These are phyloP conservation scores for Pachyramphus minor DNA, from an alignment of 2,113 vertebrate genomes.

Conservation along the genomic window DNA sequence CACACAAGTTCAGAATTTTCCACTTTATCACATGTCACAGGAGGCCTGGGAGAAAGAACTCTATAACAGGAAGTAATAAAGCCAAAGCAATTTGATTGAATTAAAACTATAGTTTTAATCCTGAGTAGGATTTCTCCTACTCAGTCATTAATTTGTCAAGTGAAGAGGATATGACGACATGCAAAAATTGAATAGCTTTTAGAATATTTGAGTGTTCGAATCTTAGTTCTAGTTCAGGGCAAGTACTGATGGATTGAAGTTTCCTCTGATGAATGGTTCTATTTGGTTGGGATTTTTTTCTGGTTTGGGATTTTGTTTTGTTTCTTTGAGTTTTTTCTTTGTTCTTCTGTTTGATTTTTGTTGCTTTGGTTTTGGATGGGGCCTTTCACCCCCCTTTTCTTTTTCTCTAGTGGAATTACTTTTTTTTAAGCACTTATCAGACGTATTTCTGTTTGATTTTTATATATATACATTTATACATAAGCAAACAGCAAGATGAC, in stretches of 20 bases:
- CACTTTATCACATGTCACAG: neutral
- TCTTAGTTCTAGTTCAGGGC: neutral
- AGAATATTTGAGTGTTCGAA: neutral
- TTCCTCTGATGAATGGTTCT: neutral
- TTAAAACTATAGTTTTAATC: no score
- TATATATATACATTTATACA: no score
- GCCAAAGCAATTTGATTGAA: neutral
- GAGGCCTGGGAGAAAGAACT: neutral
- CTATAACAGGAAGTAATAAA: neutral
- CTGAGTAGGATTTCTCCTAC: neutral
- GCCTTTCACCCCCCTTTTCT: accelerated
- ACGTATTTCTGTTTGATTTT: neutral
- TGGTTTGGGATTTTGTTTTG: neutral
- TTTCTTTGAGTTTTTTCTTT: neutral
- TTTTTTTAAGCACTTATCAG: neutral
- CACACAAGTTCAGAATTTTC: neutral
- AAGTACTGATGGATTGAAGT: neutral
- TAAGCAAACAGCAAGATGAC: neutral
- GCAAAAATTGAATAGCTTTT: neutral
- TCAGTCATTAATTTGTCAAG: neutral
- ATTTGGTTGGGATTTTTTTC: neutral
- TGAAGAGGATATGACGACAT: neutral
- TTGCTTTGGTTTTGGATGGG: neutral
- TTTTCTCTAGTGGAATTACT: neutral
- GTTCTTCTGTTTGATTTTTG: neutral